Base-by-base conservation (phyloP, 2,113 vertebrate species). In the Sander vitreus region DNA sequence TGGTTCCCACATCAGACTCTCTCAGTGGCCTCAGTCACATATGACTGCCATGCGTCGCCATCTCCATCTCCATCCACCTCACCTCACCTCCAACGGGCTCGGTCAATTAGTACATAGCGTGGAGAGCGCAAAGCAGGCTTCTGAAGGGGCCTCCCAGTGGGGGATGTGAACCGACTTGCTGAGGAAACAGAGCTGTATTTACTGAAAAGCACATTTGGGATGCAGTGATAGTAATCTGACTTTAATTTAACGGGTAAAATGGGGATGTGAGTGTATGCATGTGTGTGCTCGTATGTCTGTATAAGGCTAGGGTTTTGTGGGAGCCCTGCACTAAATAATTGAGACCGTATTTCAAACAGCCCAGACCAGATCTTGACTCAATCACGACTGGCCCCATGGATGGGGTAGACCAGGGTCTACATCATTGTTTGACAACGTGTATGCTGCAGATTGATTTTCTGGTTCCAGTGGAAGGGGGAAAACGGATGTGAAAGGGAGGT, bases 241-340 rank as follows among this genome's bases (percentile, higher is more conserved):
- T 94, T 94, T 92, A 91, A 94, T 94, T 93, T 91, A 90, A 90
- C 78, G 87, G 64, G 78, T 72, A 54, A 85, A 89, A 82, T 51
- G 14, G 53, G 81, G 77, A 84, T 89, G 85, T 86, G 83, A 78
- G 90, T 85, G 60, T 39, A 73, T 80, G 73, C 73, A 84, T 80
- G 81, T 88, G 85, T 80, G 85, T 80, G 48, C 63, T 8, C 15
- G 12, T 87, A 62, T 85, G 80, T 80, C 73, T 88, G 75, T 54
- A 39, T 75, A 60, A 65, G 67, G 76, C 66, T 55, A 6, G 21
- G 30, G 76, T 89, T 87, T 86, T 81, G 73, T 54, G 77, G 84
- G 85, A 77, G 27, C 69, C 75, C 73, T 55, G 73, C 67, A 62
- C 59, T 60, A 72, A 78, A 76, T 94, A 91, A 93, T 81, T 92